Evolutionary conservation across 2,113 vertebrate genomes (phyloP).

Genomic region (Rhinopomastus cyanomelas): DNA sequence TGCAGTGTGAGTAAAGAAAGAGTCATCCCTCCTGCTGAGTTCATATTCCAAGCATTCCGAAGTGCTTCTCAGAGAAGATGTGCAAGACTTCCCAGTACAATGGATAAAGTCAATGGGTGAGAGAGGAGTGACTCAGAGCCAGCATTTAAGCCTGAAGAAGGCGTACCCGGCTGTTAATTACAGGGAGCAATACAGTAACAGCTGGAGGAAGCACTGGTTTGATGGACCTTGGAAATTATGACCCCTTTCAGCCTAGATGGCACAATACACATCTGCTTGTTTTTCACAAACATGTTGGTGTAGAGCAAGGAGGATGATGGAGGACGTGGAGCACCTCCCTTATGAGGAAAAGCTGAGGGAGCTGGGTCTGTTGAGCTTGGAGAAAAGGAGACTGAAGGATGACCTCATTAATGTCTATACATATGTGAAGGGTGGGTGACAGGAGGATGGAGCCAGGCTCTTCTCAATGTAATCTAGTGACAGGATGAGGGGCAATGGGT

Average conservation of each 20-base stretch:
- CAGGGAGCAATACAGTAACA: not conserved
- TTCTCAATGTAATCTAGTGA: too few relatives aligned
- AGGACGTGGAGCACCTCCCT: too few relatives aligned
- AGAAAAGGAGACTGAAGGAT: too few relatives aligned
- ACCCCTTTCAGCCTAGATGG: not conserved
- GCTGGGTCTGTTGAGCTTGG: too few relatives aligned
- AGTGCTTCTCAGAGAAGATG: not conserved
- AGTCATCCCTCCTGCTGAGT: not conserved
- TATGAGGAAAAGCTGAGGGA: too few relatives aligned
- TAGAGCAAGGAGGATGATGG: too few relatives aligned
- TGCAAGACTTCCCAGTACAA: rapidly evolving
- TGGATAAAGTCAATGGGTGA: not conserved
- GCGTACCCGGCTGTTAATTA: not conserved
- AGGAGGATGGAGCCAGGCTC: too few relatives aligned
- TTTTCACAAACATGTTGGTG: not conserved
- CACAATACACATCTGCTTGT: not conserved
- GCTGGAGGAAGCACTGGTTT: not conserved
- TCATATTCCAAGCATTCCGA: not conserved
- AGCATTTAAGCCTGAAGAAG: not conserved
- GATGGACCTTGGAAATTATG: not conserved
- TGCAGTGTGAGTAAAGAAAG: not conserved
- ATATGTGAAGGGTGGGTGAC: too few relatives aligned
- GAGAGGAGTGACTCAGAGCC: not conserved
- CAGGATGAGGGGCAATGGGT: too few relatives aligned
- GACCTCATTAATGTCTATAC: too few relatives aligned